Evolutionary conservation across 2,797 vertebrate genomes (phyloP).

Genomic region (Eulemur albifrons): DNA sequence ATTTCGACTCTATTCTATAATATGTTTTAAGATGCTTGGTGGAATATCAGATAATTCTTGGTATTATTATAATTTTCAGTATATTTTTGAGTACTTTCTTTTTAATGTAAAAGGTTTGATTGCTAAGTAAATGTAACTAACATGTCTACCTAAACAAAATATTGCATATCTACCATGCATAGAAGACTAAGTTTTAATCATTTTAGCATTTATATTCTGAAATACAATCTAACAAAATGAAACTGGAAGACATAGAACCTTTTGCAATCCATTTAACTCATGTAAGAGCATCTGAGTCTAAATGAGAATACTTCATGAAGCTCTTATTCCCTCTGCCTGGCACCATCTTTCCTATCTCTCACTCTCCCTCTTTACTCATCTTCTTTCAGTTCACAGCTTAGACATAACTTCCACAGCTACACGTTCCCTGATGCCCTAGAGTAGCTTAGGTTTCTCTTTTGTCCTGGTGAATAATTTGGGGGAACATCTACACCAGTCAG

Average conservation of each 20-base stretch:
- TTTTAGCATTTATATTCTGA: constrained; percentile 2
- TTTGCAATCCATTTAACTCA: neutral
- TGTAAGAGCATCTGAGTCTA: neutral
- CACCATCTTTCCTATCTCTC: neutral
- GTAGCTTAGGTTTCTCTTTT: neutral
- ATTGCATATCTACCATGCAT: neutral
- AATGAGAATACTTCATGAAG: neutral
- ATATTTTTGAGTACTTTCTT: neutral
- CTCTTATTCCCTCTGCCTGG: neutral
- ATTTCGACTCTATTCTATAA: constrained; percentile 1
- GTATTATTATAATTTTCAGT: neutral
- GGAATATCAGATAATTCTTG: neutral
- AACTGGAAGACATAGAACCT: neutral
- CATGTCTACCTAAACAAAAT: neutral
- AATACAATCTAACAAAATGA: neutral
- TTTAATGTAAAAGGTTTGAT: neutral
- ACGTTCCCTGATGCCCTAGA: neutral
- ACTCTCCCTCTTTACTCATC: neutral
- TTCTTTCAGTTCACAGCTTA: neutral
- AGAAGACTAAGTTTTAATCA: neutral
- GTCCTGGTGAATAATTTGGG: neutral
- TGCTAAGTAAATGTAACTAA: constrained; percentile 6
- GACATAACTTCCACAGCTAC: neutral
- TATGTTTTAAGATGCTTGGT: neutral
- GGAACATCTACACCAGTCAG: neutral